phyloP scores from a whole-genome alignment of 2,888 invertebrate species.

The Coleophora deauratella region DNA sequence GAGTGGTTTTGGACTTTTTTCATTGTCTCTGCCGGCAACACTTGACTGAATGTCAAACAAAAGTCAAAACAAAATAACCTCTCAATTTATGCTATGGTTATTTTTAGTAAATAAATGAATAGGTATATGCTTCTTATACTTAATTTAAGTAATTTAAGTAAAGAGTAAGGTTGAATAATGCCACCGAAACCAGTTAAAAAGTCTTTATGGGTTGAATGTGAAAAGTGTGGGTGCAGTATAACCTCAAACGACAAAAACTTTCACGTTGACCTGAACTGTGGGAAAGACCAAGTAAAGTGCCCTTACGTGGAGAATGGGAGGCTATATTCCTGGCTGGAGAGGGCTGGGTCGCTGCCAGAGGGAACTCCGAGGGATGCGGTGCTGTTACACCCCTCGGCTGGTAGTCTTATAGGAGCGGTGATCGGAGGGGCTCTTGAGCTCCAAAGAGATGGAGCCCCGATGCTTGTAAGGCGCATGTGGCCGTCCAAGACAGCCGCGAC shows the following conservation, averaged over 20 bases:
- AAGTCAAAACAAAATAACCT: too few relatives aligned
- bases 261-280: constrained; percentile 72
- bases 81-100: too few relatives aligned
- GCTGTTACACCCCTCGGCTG: constrained; percentile 55
- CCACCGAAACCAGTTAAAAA: constrained; percentile 69
- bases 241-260: constrained; percentile 72
- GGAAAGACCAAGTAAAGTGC: constrained; percentile 55
- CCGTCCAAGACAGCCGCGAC: constrained; percentile 59
- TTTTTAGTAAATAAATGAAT: too few relatives aligned
- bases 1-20: too few relatives aligned
- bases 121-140: too few relatives aligned
- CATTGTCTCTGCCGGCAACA: too few relatives aligned
- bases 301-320: constrained; percentile 48
- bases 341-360: constrained; percentile 43
- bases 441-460: constrained; percentile 46
- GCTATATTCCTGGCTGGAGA: constrained; percentile 52
- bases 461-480: constrained; percentile 60
- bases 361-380: constrained; percentile 54
- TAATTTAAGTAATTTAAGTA: too few relatives aligned
- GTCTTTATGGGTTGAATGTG: constrained; percentile 77
- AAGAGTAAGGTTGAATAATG: too few relatives aligned
- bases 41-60: too few relatives aligned
- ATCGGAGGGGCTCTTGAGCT: constrained; percentile 54
- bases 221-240: constrained; percentile 72
- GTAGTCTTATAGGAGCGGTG: constrained; percentile 48